Conservation (phyloP, 2,113 vertebrate genomes). For the Takifugu bimaculatus region DNA sequence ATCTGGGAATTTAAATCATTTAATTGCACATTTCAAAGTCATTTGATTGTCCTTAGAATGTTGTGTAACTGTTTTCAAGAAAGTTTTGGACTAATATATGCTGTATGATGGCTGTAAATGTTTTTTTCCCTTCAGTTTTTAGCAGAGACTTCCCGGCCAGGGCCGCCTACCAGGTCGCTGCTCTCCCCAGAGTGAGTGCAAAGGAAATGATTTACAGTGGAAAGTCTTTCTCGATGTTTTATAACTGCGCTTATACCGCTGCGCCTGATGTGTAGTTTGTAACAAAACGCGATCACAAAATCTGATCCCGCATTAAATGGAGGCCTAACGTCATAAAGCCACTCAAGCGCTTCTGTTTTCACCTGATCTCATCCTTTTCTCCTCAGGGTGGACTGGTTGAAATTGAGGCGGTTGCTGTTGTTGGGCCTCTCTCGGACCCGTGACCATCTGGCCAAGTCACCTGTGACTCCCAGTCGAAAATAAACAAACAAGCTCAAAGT, state of each 20-base stretch:
- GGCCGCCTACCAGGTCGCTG: constrained; percentile 78
- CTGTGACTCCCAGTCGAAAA: neutral
- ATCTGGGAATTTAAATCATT: too few relatives aligned
- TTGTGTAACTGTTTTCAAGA: too few relatives aligned
- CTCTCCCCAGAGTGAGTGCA: constrained; percentile 76
- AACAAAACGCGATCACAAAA: neutral
- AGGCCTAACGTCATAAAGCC: too few relatives aligned
- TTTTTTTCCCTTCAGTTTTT: constrained; percentile 68
- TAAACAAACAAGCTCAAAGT: neutral
- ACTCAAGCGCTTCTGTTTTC: too few relatives aligned
- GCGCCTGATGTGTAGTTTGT: too few relatives aligned
- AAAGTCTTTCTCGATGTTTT: neutral
- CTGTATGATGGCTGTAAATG: neutral
- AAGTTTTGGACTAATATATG: too few relatives aligned
- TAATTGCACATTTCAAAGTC: too few relatives aligned
- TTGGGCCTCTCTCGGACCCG: constrained; percentile 69
- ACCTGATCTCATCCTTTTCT: neutral
- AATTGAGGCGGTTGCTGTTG: constrained; percentile 73
- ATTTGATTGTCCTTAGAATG: too few relatives aligned
- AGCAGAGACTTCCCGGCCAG: constrained; percentile 76
- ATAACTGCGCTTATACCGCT: too few relatives aligned
- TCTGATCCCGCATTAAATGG: neutral
- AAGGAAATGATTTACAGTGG: neutral
- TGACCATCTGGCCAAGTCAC: constrained; percentile 47
- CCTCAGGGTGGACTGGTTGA: constrained; percentile 74